Conservation (phyloP, 2,888 invertebrate species). For the Caenorhabditis plicata region DNA sequence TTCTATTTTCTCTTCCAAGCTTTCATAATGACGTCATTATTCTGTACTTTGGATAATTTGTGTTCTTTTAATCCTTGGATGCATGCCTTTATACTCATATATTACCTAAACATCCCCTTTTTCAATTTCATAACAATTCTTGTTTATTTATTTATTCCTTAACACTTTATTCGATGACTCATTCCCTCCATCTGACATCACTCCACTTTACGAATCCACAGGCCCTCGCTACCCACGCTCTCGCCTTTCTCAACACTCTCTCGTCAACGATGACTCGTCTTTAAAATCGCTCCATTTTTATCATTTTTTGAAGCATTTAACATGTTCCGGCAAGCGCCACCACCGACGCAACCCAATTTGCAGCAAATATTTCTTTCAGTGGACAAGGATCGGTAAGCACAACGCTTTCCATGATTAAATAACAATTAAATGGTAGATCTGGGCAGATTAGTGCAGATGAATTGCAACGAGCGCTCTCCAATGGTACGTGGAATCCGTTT, state of each 20-base stretch:
- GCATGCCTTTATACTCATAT: too few relatives aligned
- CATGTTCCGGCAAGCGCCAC: slow-evolving; percentile 5
- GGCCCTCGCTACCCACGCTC: slow-evolving; percentile 3
- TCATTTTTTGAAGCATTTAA: background rate
- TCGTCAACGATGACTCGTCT: background rate
- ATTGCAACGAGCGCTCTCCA: slow-evolving; percentile 78
- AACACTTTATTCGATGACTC: slow-evolving; percentile 8
- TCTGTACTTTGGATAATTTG: too few relatives aligned
- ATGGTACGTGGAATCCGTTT: slow-evolving; percentile 94
- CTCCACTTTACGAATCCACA: slow-evolving; percentile 1
- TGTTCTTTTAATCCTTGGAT: too few relatives aligned
- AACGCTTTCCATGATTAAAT: background rate
- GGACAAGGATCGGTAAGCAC: slow-evolving; percentile 34
- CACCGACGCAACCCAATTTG: too few relatives aligned
- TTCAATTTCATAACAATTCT: slow-evolving; percentile 12
- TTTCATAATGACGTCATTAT: too few relatives aligned
- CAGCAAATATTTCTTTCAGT: slow-evolving; percentile 43
- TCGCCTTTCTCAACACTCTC: background rate
- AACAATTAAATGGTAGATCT: slow-evolving; percentile 41
- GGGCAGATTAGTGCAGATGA: slow-evolving; percentile 54
- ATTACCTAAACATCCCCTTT: slow-evolving; percentile 4
- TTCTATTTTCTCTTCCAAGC: too few relatives aligned
- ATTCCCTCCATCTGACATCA: slow-evolving; percentile 12
- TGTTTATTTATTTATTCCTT: slow-evolving; percentile 11
- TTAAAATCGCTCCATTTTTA: background rate